A percentile compares a stretch with the other conserved stretches of the same genome.
Conservation (phyloP, 30 jellyfish, hydroid and myxozoan genomes). For the Turritopsis rubra region DNA sequence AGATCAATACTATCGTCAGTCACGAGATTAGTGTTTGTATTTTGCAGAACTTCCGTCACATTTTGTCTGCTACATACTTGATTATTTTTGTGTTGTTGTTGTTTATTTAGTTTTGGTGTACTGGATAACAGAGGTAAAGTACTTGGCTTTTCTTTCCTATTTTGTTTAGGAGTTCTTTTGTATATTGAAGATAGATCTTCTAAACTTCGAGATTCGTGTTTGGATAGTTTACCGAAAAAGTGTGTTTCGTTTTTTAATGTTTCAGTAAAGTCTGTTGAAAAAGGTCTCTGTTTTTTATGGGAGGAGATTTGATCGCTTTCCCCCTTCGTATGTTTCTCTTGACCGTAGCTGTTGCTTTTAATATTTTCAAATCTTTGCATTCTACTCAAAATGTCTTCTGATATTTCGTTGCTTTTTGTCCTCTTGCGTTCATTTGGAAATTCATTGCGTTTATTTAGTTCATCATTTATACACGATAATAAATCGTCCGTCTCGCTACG, state of each 20-base stretch:
- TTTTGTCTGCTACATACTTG: not conserved
- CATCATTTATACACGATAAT: not conserved
- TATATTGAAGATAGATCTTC: not conserved
- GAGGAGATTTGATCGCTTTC: not conserved
- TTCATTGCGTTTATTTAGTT: not conserved
- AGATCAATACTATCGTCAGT: not conserved
- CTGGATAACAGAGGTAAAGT: not conserved
- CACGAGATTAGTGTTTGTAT: not conserved
- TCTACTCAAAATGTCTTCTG: not conserved
- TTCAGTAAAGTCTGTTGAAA: not conserved
- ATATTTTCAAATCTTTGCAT: not conserved
- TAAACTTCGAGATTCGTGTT: not conserved
- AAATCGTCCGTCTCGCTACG: not conserved
- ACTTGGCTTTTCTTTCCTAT: not conserved
- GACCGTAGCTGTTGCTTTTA: not conserved
- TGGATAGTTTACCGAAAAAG: not conserved
- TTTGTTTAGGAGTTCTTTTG: too few relatives aligned
- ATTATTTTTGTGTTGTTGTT: not conserved
- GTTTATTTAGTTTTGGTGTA: not conserved
- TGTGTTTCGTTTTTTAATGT: not conserved
- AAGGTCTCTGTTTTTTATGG: not conserved
- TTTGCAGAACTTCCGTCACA: not conserved
- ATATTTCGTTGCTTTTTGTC: not conserved
- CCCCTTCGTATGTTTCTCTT: not conserved
- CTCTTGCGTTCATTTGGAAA: not conserved